Base-by-base conservation (phyloP, 2,113 vertebrate species). In the Cricetomys ansorgei region DNA sequence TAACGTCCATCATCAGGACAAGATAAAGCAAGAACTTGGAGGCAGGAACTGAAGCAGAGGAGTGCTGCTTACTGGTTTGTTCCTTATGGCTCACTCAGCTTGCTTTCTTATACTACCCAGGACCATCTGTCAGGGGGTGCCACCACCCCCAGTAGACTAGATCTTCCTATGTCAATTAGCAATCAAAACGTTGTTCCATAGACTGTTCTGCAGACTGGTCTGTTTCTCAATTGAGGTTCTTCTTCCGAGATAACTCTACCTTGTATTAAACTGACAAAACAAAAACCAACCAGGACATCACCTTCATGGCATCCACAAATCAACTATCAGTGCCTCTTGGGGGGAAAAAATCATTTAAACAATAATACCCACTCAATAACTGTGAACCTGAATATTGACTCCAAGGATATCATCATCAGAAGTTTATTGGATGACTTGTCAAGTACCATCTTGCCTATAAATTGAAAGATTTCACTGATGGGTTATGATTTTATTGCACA, bases 291-390 rank as follows among this genome's bases (percentile, higher is more conserved):
- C 23, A 83, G n/a, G 25, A 43, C n/a, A 83, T 53, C 62, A 87
- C 65, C 79, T 64, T 48, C 67, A 69, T 31, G 17, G 15, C 23
- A 96, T 72, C n/a, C 43, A 85, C 16, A 76, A 34, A 94, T 91
- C 72, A 93, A 67, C 91, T 65, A 95, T 57, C 76, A 91, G 81
- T 45, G 91, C 23, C 72, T 93, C 72, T 37, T 94, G 27, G 43
- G 15, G 16, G 5, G 5, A 15, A 76, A 2, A 9, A 77, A 88
- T 62, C 37, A 70, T 88, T 75, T 79, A 94, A 95, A 89, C 45
- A 96, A 53, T 90, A 92, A 53, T 77, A 92, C n/a, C 57, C 77
- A 93, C 40, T 81, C 37, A 83, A 48, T 29, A 94, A 81, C 29
- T 59, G 62, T 23, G 5, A 96, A 87, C 59, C 43, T 65, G 21